These are phyloP conservation scores for Tetranychus piercei DNA, from an alignment of 2,888 invertebrate genomes.

Conservation along the genomic window DNA sequence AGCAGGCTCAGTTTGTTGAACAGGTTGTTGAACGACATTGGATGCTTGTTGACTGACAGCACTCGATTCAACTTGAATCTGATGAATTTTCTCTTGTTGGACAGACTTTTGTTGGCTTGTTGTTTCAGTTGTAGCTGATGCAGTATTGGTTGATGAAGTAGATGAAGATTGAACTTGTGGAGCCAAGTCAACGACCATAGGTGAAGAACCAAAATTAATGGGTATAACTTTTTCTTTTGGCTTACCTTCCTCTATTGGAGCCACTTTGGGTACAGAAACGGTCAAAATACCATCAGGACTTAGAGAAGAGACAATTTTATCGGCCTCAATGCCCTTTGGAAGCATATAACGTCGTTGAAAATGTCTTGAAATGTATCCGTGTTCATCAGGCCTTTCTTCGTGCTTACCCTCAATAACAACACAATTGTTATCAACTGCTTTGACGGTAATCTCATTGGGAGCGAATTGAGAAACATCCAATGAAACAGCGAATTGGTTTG, in stretches of 20 bases:
- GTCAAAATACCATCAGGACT: constrained; percentile 23
- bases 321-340: constrained; percentile 24
- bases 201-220: not conserved
- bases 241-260: constrained; percentile 16
- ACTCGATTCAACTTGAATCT: constrained; percentile 3
- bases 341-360: constrained; percentile 25
- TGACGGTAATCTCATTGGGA: constrained; percentile 24
- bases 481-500: constrained; percentile 22
- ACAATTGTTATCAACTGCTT: constrained; percentile 23
- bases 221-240: constrained; percentile 4
- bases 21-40: not conserved
- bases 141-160: not conserved
- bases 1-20: not conserved
- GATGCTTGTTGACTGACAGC: not conserved
- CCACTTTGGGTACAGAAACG: constrained; percentile 23
- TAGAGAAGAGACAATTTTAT: constrained; percentile 23
- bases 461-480: constrained; percentile 24
- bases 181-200: not conserved
- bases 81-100: not conserved
- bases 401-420: constrained; percentile 26
- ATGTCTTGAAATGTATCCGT: constrained; percentile 25
- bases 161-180: not conserved
- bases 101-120: not conserved
- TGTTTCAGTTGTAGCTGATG: not conserved
- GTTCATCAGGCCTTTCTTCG: constrained; percentile 26